Conservation (phyloP, 53 echinoderm and acorn worm species). For the Luidia sarsii region DNA sequence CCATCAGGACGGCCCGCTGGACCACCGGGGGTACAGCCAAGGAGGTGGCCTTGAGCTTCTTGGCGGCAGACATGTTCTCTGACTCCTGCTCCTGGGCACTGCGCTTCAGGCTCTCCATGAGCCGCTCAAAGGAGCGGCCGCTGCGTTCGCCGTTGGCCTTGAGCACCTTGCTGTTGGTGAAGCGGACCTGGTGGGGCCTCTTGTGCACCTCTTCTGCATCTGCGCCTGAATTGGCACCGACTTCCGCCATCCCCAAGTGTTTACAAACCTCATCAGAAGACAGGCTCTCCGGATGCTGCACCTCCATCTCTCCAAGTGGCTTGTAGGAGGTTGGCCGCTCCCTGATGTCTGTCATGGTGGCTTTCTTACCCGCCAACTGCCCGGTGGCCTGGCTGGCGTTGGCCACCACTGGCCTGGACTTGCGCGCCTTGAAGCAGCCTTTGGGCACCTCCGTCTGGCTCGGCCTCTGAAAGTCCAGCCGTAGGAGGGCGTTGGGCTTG, state of each 20-base stretch:
- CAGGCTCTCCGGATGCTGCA: too few relatives aligned
- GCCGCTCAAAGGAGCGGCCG: not conserved
- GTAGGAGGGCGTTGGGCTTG: not conserved
- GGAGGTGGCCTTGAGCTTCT: not conserved
- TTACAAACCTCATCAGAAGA: too few relatives aligned
- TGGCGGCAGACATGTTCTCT: not conserved
- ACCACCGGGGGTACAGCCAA: not conserved
- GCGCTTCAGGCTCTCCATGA: not conserved
- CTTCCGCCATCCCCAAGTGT: too few relatives aligned
- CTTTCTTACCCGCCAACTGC: not conserved
- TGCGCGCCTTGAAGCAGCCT: not conserved
- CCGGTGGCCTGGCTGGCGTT: too few relatives aligned
- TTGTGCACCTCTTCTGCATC: too few relatives aligned
- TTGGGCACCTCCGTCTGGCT: not conserved
- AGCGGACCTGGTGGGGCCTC: constrained; percentile 9
- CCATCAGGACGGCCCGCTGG: constrained; percentile 25
- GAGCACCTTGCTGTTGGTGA: not conserved
- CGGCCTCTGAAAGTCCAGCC: constrained; percentile 17
- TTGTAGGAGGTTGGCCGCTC: too few relatives aligned
- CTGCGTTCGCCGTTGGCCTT: not conserved
- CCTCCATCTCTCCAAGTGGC: too few relatives aligned
- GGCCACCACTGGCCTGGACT: not conserved
- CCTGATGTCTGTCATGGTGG: not conserved
- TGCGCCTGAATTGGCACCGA: too few relatives aligned
- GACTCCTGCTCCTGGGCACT: not conserved